These are phyloP conservation scores for Heliconius sara DNA, from an alignment of 2,888 invertebrate species.

Conservation along the genomic window DNA sequence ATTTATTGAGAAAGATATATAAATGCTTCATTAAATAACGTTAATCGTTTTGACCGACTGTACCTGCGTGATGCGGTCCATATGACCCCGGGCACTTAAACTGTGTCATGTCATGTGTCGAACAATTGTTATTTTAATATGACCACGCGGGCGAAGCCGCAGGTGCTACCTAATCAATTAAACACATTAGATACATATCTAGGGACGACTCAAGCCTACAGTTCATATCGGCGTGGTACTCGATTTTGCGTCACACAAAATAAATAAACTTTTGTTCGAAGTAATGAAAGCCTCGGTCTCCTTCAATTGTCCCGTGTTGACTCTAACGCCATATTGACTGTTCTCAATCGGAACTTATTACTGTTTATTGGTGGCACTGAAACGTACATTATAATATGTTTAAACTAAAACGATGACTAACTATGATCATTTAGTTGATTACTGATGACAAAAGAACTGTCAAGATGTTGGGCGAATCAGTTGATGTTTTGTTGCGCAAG, in stretches of 20 bases:
- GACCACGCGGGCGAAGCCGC: too few species aligned
- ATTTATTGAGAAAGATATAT: background rate
- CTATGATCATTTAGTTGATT: background rate
- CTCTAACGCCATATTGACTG: background rate
- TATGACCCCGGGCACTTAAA: background rate
- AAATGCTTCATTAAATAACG: background rate
- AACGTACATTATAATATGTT: conserved; percentile 6
- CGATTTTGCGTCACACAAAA: background rate
- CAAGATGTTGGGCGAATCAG: background rate
- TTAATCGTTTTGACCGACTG: too few species aligned
- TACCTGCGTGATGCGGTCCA: background rate
- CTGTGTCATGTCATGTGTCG: too few species aligned
- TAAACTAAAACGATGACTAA: conserved; percentile 13
- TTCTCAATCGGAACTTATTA: conserved; percentile 12
- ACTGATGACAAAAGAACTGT: background rate
- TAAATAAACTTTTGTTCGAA: background rate
- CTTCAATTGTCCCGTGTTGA: conserved; percentile 6
- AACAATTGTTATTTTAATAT: too few species aligned
- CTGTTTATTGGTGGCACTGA: background rate
- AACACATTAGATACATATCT: too few species aligned
- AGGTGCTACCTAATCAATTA: too few species aligned
- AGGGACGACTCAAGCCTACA: background rate
- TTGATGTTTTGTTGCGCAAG: background rate
- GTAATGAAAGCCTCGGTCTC: background rate
- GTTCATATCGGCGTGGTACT: background rate